Percentiles rank a stretch among this genome's conserved stretches.
These are phyloP conservation scores for Sinocyclocheilus grahami DNA, from an alignment of 2,113 vertebrate genomes.

Conservation along the genomic window DNA sequence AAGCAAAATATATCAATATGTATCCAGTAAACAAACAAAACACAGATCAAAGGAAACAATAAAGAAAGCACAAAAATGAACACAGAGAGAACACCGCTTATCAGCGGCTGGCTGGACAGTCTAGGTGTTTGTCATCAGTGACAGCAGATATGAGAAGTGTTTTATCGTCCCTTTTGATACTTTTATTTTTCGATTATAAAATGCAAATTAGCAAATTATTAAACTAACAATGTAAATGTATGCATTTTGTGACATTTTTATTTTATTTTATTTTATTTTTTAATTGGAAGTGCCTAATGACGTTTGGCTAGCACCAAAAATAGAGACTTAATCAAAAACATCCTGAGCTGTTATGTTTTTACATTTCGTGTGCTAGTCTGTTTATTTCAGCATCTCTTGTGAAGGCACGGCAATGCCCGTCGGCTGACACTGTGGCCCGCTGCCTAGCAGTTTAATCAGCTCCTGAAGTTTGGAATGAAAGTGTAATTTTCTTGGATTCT, in stretches of 20 bases:
- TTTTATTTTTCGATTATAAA: background rate
- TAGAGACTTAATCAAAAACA: background rate
- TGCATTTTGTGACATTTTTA: background rate
- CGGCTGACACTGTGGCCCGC: background rate
- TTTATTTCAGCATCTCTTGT: background rate
- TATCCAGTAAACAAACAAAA: too few relatives aligned
- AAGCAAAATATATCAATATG: too few relatives aligned
- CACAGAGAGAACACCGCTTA: too few relatives aligned
- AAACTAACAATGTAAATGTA: too few relatives aligned
- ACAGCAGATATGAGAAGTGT: background rate
- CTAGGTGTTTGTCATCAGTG: background rate
- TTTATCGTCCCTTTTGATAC: background rate
- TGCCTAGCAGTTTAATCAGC: conserved; percentile 16
- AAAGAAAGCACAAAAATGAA: too few relatives aligned
- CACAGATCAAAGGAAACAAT: too few relatives aligned
- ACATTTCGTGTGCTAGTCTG: background rate
- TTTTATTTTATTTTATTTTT: background rate
- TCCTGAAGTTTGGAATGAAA: background rate
- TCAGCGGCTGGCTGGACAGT: too few relatives aligned
- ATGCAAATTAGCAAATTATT: background rate
- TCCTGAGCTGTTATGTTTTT: background rate
- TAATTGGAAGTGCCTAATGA: too few relatives aligned
- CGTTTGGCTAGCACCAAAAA: background rate
- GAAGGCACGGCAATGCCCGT: background rate
- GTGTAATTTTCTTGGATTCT: too few relatives aligned